Conservation (phyloP, 1,140 invertebrate genomes). For the Meloidogyne floridensis region DNA sequence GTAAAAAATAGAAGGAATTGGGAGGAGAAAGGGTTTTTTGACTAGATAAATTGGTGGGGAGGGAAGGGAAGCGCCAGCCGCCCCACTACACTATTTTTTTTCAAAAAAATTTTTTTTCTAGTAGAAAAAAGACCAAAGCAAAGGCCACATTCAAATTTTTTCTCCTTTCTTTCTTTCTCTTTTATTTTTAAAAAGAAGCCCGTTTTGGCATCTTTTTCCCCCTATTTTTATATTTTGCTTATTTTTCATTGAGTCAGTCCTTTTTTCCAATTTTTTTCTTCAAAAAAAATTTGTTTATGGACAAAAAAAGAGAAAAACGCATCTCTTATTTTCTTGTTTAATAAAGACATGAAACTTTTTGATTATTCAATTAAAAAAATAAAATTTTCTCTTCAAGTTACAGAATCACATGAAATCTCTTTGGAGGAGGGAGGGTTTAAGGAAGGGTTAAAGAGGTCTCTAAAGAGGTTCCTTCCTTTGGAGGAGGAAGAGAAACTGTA, state of each 20-base stretch:
- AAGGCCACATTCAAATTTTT: slow-evolving; percentile 9
- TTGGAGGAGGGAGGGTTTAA: too few relatives aligned
- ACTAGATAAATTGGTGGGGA: neutral
- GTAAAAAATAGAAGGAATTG: neutral
- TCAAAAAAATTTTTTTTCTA: neutral
- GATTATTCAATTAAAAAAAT: neutral
- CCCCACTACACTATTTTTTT: neutral
- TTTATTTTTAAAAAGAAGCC: neutral
- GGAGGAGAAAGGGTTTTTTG: neutral
- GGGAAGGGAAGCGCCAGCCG: neutral
- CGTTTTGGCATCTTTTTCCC: neutral
- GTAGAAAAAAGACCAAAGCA: neutral
- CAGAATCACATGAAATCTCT: too few relatives aligned
- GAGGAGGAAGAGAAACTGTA: too few relatives aligned
- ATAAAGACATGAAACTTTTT: too few relatives aligned
- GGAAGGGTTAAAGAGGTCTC: too few relatives aligned
- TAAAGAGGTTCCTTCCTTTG: too few relatives aligned
- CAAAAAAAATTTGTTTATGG: neutral
- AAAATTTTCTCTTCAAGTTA: neutral
- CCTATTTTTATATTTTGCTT: neutral
- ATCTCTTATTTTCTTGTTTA: too few relatives aligned
- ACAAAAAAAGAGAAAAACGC: too few relatives aligned
- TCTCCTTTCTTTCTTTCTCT: neutral
- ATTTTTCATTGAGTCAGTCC: neutral
- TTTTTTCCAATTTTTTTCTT: neutral